A percentile compares a stretch with the other conserved stretches of the same genome.
These are phyloP conservation scores for Rhabdomys pumilio DNA, from an alignment of 2,797 vertebrate species.

Conservation along the genomic window DNA sequence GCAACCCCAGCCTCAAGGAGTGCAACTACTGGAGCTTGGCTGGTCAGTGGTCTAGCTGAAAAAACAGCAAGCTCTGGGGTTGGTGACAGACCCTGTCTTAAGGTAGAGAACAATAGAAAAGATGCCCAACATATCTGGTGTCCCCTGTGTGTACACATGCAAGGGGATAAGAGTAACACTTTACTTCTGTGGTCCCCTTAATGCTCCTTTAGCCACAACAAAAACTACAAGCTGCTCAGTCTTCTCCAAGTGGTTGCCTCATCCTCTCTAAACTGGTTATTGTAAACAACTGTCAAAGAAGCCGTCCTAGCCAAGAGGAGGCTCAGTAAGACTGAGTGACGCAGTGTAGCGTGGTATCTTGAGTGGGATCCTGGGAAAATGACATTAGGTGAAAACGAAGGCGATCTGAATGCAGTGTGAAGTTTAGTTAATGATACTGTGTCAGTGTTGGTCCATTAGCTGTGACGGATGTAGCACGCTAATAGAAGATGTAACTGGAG, in stretches of 20 bases:
- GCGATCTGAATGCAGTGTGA: background rate
- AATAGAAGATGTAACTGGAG: background rate
- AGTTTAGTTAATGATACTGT: slow-evolving; percentile 12
- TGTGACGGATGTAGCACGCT: background rate
- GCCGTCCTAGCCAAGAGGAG: background rate
- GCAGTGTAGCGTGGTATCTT: background rate
- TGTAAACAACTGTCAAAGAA: background rate
- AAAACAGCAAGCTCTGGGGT: background rate
- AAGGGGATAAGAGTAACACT: background rate
- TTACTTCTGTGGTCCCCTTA: background rate
- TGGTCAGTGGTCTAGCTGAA: background rate
- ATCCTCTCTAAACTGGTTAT: background rate
- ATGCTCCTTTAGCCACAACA: background rate
- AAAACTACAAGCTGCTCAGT: background rate
- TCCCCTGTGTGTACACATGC: background rate
- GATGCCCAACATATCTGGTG: background rate
- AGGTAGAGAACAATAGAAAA: background rate
- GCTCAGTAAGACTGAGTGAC: background rate
- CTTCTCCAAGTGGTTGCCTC: background rate
- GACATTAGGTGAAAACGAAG: background rate
- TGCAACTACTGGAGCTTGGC: background rate
- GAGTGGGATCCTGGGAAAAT: background rate
- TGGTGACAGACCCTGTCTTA: background rate
- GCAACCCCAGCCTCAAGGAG: background rate
- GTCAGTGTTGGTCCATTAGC: background rate